Evolutionary conservation across 2,113 vertebrate genomes (phyloP).

Genomic region (Aspiorhynchus laticeps): DNA sequence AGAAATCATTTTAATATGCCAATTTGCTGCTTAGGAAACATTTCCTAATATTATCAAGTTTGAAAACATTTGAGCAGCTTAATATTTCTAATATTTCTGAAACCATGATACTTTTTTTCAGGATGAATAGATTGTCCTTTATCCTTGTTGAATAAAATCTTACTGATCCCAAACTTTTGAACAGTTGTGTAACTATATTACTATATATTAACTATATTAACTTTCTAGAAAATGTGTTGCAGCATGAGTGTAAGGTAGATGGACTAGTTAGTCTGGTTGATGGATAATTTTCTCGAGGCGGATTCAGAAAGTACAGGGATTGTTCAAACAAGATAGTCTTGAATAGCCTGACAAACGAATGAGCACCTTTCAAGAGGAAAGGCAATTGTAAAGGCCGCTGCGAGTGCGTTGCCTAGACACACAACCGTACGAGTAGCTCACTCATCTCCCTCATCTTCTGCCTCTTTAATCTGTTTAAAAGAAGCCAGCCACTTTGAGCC

Average conservation of each 20-base stretch:
- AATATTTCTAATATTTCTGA: background rate
- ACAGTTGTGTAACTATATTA: background rate
- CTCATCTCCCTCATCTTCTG: slow-evolving; percentile 37
- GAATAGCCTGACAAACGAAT: background rate
- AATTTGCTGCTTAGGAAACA: too few relatives aligned
- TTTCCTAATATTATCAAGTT: background rate
- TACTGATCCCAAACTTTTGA: too few relatives aligned
- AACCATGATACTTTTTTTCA: background rate
- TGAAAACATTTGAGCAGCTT: too few relatives aligned
- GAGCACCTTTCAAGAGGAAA: slow-evolving; percentile 7
- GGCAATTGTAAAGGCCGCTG: slow-evolving; percentile 1
- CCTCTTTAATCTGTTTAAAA: slow-evolving; percentile 46
- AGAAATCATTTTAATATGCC: background rate
- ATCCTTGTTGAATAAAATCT: background rate
- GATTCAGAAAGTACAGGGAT: background rate
- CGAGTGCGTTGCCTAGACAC: background rate
- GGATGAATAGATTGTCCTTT: background rate
- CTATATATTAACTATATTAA: background rate
- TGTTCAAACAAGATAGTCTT: background rate
- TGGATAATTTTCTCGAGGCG: background rate
- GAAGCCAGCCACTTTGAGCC: slow-evolving; percentile 35
- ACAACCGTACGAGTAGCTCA: background rate
- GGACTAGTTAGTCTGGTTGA: background rate
- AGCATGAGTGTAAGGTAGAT: background rate
- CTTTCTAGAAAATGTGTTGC: background rate